Percentiles rank a stretch among this genome's conserved stretches.
phyloP scores from a whole-genome alignment of 1,140 invertebrate genomes.

The Kradibia gibbosae region DNA sequence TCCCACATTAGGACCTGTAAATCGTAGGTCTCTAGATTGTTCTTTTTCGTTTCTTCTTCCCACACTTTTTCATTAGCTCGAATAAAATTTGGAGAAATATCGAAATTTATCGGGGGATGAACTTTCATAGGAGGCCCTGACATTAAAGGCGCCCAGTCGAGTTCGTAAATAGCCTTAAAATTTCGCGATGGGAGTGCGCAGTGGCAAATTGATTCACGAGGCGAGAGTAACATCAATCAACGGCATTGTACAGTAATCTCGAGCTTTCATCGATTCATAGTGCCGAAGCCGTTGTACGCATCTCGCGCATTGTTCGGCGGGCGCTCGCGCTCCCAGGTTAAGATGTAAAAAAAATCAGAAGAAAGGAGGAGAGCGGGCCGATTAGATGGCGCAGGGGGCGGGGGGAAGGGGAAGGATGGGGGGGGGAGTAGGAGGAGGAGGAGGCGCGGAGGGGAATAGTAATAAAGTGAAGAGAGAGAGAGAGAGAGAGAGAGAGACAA shows the following conservation, averaged over 20 bases:
- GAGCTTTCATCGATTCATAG: background rate
- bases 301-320: background rate
- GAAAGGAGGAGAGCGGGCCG: background rate
- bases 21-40: no score
- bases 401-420: no score
- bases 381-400: no score
- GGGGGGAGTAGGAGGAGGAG: no score
- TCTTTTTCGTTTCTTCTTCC: no score
- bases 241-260: background rate
- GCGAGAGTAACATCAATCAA: background rate
- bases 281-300: background rate
- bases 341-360: background rate
- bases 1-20: background rate
- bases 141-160: no score
- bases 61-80: no score
- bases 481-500: background rate
- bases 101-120: no score
- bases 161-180: no score
- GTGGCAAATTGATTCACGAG: background rate
- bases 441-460: no score
- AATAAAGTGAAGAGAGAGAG: conserved; percentile 19
- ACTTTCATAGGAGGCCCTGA: no score
- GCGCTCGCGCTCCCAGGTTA: background rate
- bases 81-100: no score
- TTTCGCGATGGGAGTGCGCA: background rate